Evolutionary conservation across 1,140 invertebrate species (phyloP), one percentile per base, ranked within the genome.

Genomic region (Mactra quadrangularis): DNA sequence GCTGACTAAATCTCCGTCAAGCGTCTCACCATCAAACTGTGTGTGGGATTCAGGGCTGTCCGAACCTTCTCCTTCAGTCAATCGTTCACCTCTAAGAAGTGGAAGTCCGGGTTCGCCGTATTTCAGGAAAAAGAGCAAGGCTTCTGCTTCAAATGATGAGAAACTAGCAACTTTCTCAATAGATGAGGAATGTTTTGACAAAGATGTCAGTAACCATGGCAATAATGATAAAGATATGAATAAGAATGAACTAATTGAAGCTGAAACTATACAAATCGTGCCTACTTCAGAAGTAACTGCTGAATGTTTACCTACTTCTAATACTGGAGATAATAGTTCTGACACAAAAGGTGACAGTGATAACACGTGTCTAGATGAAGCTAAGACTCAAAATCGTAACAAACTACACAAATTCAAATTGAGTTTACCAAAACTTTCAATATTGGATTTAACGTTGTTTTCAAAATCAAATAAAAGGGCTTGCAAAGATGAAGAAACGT

Each of bases 381-480:
- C n/a, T n/a, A n/a, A n/a, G n/a, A n/a, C n/a, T n/a, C n/a, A 47
- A 11, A 19, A 9, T 47, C 19, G 9, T 47, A 19, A 47, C 45
- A 47, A 47, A 11, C 29, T 68, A 17, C n/a, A n/a, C 0, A 68
- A 50, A 50, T 68, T 50, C 29, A 68, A 68, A 31, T 19, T 68
- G 1, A 68, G 64, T 31, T 25, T 68, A 19, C 64, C 64, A 4
- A 68, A 68, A 33, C 17, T 68, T 27, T 50, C 64, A 29, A n/a
- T n/a, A n/a, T n/a, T n/a, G n/a, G 41, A 31, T 22, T 25, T 68
- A 3, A 47, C 35, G 4, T 15, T 22, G 3, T 29, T 50, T 31
- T 6, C 1, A 11, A 29, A n/a, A 2, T 25, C 64, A 25, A 7
- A 7, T 45, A 11, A 64, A 19, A 11, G 19, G 7, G 13, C 11